These are phyloP conservation scores for Stegophylla sp. DNA, from an alignment of 2,888 invertebrate genomes.

Conservation along the genomic window DNA sequence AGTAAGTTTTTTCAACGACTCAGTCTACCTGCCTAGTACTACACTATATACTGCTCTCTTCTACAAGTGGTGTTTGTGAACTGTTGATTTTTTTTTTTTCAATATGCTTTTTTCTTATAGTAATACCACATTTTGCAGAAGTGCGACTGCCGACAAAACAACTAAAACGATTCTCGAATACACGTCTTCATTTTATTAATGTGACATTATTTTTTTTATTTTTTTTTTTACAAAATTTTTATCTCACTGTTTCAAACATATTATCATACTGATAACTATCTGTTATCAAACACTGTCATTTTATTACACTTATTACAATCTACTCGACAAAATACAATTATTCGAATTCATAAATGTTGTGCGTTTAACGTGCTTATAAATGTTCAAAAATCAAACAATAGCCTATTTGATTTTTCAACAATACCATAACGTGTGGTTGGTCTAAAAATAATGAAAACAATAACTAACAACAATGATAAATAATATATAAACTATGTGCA, in stretches of 20 bases:
- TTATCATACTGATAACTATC: neutral
- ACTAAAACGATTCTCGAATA: constrained; percentile 42
- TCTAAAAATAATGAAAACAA: constrained; percentile 54
- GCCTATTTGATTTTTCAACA: constrained; percentile 17
- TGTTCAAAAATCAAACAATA: constrained; percentile 18
- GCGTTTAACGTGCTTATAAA: neutral
- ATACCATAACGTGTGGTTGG: constrained; percentile 3
- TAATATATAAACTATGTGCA: constrained; percentile 43
- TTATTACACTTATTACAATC: neutral
- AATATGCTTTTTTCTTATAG: constrained; percentile 3
- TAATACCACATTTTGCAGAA: constrained; percentile 41
- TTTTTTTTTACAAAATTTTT: neutral
- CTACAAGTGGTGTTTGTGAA: constrained; percentile 12
- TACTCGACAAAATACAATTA: neutral
- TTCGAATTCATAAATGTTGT: neutral
- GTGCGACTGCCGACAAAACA: constrained; percentile 39
- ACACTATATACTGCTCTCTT: neutral
- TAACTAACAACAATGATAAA: constrained; percentile 49
- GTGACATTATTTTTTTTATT: constrained; percentile 33
- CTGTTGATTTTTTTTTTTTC: constrained; percentile 35
- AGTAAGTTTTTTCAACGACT: constrained; percentile 41
- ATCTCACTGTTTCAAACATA: neutral
- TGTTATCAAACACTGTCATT: neutral
- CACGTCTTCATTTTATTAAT: constrained; percentile 45
- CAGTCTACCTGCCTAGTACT: constrained; percentile 1